phyloP scores from a whole-genome alignment of 2,888 invertebrate species.

The Aporophyla nigra region DNA sequence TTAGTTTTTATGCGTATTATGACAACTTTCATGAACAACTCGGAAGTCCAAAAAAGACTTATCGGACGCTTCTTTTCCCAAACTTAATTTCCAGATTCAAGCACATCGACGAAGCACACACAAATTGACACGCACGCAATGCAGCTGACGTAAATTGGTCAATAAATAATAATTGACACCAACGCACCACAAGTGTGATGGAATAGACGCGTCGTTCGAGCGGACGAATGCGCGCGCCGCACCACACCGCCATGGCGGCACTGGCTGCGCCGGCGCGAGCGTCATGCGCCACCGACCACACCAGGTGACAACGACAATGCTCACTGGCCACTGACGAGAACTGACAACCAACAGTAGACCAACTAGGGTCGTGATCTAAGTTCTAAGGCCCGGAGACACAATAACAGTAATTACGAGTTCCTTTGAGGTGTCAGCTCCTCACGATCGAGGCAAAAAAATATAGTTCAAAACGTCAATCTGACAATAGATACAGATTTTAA shows the following conservation, averaged over 20 bases:
- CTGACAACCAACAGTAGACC: conserved; percentile 45
- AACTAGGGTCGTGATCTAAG: conserved; percentile 53
- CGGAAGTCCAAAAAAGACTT: conserved; percentile 12
- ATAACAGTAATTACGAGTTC: conserved; percentile 36
- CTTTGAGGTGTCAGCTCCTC: conserved; percentile 30
- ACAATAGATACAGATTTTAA: conserved; percentile 8
- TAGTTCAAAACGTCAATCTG: conserved; percentile 17
- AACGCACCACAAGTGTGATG: conserved; percentile 88
- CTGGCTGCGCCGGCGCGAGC: conserved; percentile 77
- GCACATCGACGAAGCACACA: conserved; percentile 55
- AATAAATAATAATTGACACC: conserved; percentile 50
- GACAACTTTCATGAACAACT: neutral
- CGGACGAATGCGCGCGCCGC: conserved; percentile 89
- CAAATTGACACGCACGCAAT: conserved; percentile 51
- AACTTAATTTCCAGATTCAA: conserved; percentile 27
- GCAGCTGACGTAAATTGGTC: conserved; percentile 44
- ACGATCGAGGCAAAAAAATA: conserved; percentile 17
- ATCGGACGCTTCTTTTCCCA: conserved; percentile 4
- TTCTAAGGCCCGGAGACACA: conserved; percentile 30
- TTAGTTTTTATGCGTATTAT: neutral
- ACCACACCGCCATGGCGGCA: conserved; percentile 90
- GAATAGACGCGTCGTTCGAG: conserved; percentile 88
- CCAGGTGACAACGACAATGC: conserved; percentile 66
- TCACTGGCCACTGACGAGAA: conserved; percentile 30
- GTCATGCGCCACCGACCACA: conserved; percentile 71